Evolutionary conservation across 2,113 vertebrate species (phyloP).

Genomic region (Varanus komodoensis): DNA sequence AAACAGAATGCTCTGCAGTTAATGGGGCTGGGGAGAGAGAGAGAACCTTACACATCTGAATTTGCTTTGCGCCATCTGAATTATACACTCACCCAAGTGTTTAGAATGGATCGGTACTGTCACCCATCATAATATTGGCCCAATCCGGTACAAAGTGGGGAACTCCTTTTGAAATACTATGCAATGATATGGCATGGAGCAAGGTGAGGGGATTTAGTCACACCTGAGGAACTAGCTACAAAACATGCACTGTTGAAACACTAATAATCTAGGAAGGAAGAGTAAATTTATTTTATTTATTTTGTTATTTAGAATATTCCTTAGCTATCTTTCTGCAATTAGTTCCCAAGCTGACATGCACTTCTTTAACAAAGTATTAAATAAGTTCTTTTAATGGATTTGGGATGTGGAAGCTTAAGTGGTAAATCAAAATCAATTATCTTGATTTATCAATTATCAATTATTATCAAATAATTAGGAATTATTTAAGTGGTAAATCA

Average conservation of each 20-base stretch:
- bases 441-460: too few species aligned
- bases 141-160: neutral
- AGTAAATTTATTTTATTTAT: neutral
- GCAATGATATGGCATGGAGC: neutral
- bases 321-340: neutral
- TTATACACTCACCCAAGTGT: neutral
- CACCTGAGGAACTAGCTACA: neutral
- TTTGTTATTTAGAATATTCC: neutral
- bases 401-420: neutral
- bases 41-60: neutral
- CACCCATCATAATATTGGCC: neutral
- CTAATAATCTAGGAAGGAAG: neutral
- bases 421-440: too few species aligned
- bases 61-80: neutral
- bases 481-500: too few species aligned
- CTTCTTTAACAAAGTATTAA: neutral
- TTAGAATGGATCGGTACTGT: neutral
- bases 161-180: neutral
- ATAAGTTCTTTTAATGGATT: neutral
- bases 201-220: too few species aligned
- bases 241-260: neutral
- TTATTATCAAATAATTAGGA: too few species aligned
- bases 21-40: neutral
- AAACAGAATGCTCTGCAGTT: neutral
- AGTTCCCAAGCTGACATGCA: neutral